Conservation (phyloP, 2,797 vertebrate genomes). For the Falco berigora region DNA sequence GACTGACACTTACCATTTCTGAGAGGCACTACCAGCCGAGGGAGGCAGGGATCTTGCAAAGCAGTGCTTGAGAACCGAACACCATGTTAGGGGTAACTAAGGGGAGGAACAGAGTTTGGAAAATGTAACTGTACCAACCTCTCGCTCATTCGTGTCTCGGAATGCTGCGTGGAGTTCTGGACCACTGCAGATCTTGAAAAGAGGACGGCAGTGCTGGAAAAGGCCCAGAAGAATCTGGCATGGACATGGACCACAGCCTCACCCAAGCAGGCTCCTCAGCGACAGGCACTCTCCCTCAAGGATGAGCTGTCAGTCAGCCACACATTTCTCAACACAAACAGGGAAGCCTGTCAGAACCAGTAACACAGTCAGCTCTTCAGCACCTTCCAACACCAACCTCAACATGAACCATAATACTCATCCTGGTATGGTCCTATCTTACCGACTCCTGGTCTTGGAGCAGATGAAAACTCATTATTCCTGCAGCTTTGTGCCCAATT, state of each 20-base stretch:
- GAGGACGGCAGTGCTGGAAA: not conserved
- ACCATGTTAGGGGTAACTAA: not conserved
- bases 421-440: not conserved
- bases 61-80: not conserved
- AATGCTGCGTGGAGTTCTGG: not conserved
- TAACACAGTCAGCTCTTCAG: not conserved
- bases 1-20: not conserved
- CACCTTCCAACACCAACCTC: not conserved
- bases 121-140: not conserved
- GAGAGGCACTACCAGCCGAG: not conserved
- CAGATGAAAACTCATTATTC: not conserved
- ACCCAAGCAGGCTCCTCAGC: not conserved
- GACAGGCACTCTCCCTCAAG: not conserved
- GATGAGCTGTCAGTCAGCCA: not conserved
- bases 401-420: not conserved
- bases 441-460: not conserved
- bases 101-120: not conserved
- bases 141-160: not conserved
- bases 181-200: not conserved
- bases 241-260: not conserved
- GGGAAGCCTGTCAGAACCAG: not conserved
- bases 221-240: not conserved
- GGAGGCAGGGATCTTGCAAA: not conserved
- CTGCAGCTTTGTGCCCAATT: not conserved
- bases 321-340: not conserved